These are phyloP conservation scores for Gymnoscelis rufifasciata DNA, from an alignment of 2,888 invertebrate genomes.

Conservation along the genomic window DNA sequence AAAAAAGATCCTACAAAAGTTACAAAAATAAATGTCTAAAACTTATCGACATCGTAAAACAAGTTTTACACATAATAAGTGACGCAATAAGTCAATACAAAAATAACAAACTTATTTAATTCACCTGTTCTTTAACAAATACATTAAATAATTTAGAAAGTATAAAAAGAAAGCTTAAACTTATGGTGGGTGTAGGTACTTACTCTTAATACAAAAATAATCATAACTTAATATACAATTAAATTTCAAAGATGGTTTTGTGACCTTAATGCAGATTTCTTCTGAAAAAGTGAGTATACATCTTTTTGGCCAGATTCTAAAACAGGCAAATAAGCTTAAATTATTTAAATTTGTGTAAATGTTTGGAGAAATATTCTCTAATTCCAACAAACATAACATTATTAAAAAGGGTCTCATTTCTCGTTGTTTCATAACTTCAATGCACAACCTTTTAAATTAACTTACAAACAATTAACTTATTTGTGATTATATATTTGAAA, in stretches of 20 bases:
- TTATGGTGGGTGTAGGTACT: conserved; percentile 35
- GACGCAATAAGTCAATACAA: conserved; percentile 4
- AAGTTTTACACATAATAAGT: conserved; percentile 1
- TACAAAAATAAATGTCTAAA: no score
- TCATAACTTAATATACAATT: not conserved
- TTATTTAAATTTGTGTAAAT: no score
- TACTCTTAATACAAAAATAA: conserved; percentile 16
- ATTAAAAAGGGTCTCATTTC: no score
- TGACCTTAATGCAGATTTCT: no score
- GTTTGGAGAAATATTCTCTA: no score
- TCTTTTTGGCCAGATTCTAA: no score
- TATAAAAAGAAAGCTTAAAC: conserved; percentile 29
- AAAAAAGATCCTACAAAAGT: conserved; percentile 6
- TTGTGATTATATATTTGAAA: conserved; percentile 9
- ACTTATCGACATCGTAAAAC: conserved; percentile 5
- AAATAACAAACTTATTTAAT: conserved; percentile 10
- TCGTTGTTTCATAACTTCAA: conserved; percentile 10
- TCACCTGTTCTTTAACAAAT: conserved; percentile 12
- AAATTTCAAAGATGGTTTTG: no score
- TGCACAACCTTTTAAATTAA: conserved; percentile 8
- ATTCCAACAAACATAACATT: no score
- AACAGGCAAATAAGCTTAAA: no score
- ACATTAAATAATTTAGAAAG: conserved; percentile 29
- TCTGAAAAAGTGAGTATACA: no score
- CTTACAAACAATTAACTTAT: conserved; percentile 10